Base-by-base conservation (phyloP, 1,140 invertebrate species). In the Drosophila grimshawi region DNA sequence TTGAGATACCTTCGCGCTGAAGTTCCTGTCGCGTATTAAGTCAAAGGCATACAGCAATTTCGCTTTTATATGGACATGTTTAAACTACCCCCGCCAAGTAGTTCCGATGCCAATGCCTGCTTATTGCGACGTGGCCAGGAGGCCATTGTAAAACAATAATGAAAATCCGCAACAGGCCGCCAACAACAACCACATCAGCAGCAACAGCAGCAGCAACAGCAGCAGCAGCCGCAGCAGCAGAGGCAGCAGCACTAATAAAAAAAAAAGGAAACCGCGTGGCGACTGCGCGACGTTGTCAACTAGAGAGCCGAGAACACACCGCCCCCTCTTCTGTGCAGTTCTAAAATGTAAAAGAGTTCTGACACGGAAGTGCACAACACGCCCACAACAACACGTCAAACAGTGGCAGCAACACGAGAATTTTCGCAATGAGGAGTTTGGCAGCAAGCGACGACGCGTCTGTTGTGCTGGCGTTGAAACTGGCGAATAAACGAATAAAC, bases 61-160 rank as follows among this genome's bases (percentile, higher is more conserved):
- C 83, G 83, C 83, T 86, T 86, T 86, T 86, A 86, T 86, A 86
- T 78, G 67, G 67, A 64, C 51, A 60, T 75, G 43, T 56, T 59
- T 65, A 45, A 61, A 71, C 72, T 67, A 48, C 56, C 32, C 32
- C 62, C 6, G 6, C 37, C 45, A 19, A n/a, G 39, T 51, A 49
- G 46, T 66, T 55, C n/a, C 32, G 45, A 19, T 65, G 81, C 61
- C 76, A 48, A 72, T 69, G 82, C 71, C 74, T 75, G 68, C 67
- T 86, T 86, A 88, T 83, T 86, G 77, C 83, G 83, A 77, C 80
- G 81, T 70, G 75, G 45, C 41, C 68, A 65, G 57, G 61, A 78
- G 79, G 67, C 67, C 73, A 86, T 86, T 88, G 82, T 83, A 63
- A 77, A 81, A 78, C 75, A 86, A 81, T 81, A 81, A 76, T 81